Conservation (phyloP, 2,113 vertebrate species). For the Xiphophorus couchianus region DNA sequence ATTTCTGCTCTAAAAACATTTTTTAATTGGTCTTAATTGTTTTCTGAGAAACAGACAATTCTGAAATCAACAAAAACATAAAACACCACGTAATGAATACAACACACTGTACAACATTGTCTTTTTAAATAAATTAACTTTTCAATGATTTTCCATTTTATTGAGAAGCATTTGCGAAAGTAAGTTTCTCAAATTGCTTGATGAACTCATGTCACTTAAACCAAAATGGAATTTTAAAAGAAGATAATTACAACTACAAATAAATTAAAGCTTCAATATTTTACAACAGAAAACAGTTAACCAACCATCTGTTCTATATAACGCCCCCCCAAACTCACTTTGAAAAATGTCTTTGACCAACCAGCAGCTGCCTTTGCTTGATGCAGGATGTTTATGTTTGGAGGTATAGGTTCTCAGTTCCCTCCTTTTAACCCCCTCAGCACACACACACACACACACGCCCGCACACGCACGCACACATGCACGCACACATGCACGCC, state of each 20-base stretch:
- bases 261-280: constrained; percentile 23
- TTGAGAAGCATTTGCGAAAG: neutral
- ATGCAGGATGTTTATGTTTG: constrained; percentile 75
- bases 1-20: neutral
- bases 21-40: neutral
- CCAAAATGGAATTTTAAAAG: constrained; percentile 3
- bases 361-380: constrained; percentile 68
- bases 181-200: constrained; percentile 18
- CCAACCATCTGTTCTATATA: constrained; percentile 22
- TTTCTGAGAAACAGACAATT: too few species aligned
- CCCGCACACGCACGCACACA: constrained; percentile 35
- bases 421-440: constrained; percentile 46
- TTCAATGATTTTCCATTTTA: too few species aligned
- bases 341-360: constrained; percentile 77
- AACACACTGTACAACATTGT: too few species aligned
- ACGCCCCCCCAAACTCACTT: constrained; percentile 57
- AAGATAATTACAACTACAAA: constrained; percentile 6
- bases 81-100: too few species aligned
- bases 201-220: constrained; percentile 20
- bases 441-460: constrained; percentile 27
- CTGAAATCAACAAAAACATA: too few species aligned
- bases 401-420: constrained; percentile 65
- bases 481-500: constrained; percentile 35
- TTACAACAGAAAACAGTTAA: constrained; percentile 9
- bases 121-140: too few species aligned